Evolutionary conservation across 2,888 invertebrate genomes (phyloP).

Genomic region (Pseudoips prasinana): DNA sequence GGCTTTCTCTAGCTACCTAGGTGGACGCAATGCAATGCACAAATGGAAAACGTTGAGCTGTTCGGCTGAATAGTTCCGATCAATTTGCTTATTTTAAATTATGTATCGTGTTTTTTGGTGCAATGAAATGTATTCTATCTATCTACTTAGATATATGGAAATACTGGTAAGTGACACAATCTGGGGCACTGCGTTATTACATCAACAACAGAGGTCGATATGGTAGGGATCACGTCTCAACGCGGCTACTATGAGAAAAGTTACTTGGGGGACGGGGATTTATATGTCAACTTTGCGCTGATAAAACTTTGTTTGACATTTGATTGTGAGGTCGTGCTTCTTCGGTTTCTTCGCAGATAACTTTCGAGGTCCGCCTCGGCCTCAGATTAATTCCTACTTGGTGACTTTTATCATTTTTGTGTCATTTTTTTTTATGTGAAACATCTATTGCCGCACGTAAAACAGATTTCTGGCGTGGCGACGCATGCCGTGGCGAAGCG

Average conservation of each 20-base stretch:
- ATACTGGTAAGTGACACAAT: too few species aligned
- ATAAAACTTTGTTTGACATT: slow-evolving; percentile 79
- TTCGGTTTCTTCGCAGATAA: slow-evolving; percentile 53
- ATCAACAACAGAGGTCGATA: slow-evolving; percentile 27
- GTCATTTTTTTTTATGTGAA: slow-evolving; percentile 23
- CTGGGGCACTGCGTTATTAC: slow-evolving; percentile 7
- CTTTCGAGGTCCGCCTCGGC: slow-evolving; percentile 46
- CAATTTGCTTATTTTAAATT: too few species aligned
- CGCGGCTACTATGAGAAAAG: slow-evolving; percentile 67
- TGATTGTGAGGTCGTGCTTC: slow-evolving; percentile 73
- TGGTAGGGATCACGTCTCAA: slow-evolving; percentile 50
- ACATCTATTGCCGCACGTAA: too few species aligned
- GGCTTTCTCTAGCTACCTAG: too few species aligned
- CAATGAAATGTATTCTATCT: too few species aligned
- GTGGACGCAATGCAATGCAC: too few species aligned
- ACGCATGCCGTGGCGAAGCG: too few species aligned
- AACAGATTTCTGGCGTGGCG: too few species aligned
- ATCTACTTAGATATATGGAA: too few species aligned
- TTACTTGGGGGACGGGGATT: slow-evolving; percentile 60
- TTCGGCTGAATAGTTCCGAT: too few species aligned
- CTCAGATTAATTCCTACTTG: slow-evolving; percentile 59
- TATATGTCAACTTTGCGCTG: slow-evolving; percentile 77
- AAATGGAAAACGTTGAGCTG: too few species aligned
- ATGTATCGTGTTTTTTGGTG: too few species aligned
- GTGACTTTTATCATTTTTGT: slow-evolving; percentile 39